Conservation (phyloP, 2,888 invertebrate species). For the Psylliodes chrysocephalus region DNA sequence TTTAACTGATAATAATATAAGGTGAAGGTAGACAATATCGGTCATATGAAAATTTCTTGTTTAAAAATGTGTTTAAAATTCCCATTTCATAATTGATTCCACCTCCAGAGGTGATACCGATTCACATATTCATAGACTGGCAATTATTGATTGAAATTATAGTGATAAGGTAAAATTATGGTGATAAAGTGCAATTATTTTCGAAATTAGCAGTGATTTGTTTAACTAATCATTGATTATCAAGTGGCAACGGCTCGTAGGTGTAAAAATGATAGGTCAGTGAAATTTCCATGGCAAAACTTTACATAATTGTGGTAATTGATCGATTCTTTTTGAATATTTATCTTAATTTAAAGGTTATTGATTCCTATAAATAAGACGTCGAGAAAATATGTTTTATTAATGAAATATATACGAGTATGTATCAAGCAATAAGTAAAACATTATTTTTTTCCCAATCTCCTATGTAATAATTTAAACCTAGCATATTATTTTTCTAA, state of each 20-base stretch:
- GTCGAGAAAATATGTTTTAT: background rate
- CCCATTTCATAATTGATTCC: background rate
- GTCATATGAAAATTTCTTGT: background rate
- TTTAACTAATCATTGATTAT: slow-evolving; percentile 12
- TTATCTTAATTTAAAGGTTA: background rate
- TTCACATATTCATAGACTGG: slow-evolving; percentile 9
- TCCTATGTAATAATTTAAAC: too few relatives aligned
- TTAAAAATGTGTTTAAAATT: background rate
- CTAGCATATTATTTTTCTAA: too few relatives aligned
- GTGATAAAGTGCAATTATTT: slow-evolving; percentile 16
- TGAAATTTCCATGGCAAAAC: slow-evolving; percentile 19
- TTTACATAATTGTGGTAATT: slow-evolving; percentile 19
- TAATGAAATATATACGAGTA: background rate
- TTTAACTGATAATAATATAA: too few relatives aligned
- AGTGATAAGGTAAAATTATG: slow-evolving; percentile 15
- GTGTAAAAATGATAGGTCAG: slow-evolving; percentile 20
- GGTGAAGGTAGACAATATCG: slow-evolving; percentile 2
- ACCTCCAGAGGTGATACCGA: slow-evolving; percentile 2
- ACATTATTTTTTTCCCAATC: too few relatives aligned
- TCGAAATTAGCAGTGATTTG: slow-evolving; percentile 11
- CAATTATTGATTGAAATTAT: slow-evolving; percentile 12
- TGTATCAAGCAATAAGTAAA: background rate
- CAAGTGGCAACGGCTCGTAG: slow-evolving; percentile 1
- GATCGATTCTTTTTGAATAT: slow-evolving; percentile 2
- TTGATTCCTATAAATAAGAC: background rate